Evolutionary conservation across 2,888 invertebrate genomes (phyloP).

Genomic region (Cerastis leucographa): DNA sequence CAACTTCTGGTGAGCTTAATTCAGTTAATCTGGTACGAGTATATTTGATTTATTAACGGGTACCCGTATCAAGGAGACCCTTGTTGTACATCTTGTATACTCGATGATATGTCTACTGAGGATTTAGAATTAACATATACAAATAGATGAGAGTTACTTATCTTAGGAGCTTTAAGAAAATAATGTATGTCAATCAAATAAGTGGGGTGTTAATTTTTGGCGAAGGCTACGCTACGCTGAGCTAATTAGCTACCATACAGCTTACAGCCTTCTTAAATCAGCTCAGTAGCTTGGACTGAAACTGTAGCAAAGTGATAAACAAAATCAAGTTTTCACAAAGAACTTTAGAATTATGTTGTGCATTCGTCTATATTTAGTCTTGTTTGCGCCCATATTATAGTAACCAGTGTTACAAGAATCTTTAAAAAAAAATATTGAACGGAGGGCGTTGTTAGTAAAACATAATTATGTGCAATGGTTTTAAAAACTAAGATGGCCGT

Average conservation of each 20-base stretch:
- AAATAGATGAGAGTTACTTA: slow-evolving; percentile 22
- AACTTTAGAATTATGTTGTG: neutral
- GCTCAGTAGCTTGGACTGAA: neutral
- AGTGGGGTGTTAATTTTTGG: neutral
- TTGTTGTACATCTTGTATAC: slow-evolving; percentile 33
- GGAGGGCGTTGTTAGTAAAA: neutral
- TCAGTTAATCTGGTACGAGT: slow-evolving; percentile 47
- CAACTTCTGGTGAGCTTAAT: slow-evolving; percentile 53
- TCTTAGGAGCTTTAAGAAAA: neutral
- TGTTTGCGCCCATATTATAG: neutral
- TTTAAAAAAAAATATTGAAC: neutral
- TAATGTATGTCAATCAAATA: neutral
- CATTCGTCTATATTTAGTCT: neutral
- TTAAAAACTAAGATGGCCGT: neutral
- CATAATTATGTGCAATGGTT: too few species aligned
- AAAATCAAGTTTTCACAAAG: neutral
- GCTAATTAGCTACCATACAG: neutral
- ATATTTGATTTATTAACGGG: slow-evolving; percentile 58
- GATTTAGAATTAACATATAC: slow-evolving; percentile 40
- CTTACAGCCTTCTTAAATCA: neutral
- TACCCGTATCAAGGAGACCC: slow-evolving; percentile 43
- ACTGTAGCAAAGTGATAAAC: neutral
- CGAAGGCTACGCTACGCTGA: neutral
- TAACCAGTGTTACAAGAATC: neutral
- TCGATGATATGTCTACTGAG: slow-evolving; percentile 36